Evolutionary conservation across 2,888 invertebrate genomes (phyloP), one percentile per base, ranked within the genome.

Genomic region (Apantesis nais): DNA sequence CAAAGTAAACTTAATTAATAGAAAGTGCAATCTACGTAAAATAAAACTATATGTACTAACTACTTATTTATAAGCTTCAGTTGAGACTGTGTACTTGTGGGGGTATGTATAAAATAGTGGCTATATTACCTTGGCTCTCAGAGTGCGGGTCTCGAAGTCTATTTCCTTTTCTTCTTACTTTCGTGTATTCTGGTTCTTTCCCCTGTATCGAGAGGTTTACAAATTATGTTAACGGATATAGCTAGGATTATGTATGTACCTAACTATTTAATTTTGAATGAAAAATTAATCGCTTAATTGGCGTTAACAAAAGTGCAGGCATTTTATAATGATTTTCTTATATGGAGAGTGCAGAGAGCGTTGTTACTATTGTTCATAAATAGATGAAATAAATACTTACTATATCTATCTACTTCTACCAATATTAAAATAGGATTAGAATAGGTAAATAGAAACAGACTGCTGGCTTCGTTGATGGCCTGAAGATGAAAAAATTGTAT

Each of bases 121-220:
- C 63, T 80, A 85, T 22, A 37, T 75, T 96, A 97, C 97, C 97
- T 97, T 97, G 97, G 89, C 97, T 97, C 89, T 97, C 97, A 4
- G 97, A 97, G 92, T 97, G 97, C 22, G 97, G 97, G 90, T 97
- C 97, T 72, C 97, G 95, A 71, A 97, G 95, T 85, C 97, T 95
- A 78, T 96, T 97, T 78, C 97, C 97, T 97, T 97, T 97, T 96
- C 97, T 97, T 87, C 97, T 95, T 31, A 97, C 97, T 95, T 97
- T 97, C 8, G 97, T 97, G 86, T 97, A 97, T 89, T 97, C 97
- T 73, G 97, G 97, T 88, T 97, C 97, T 94, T 97, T 97, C 82
- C 96, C 96, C 97, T 97, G 92, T 71, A 90, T 55, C 55, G 58
- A 39, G 39, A 65, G 39, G 22, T n/a, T 3, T 31, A 16, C 7